A percentile compares a stretch with the other conserved stretches of the same genome.
phyloP scores from a whole-genome alignment of 2,113 vertebrate genomes.

The Lipotes vexillifer region DNA sequence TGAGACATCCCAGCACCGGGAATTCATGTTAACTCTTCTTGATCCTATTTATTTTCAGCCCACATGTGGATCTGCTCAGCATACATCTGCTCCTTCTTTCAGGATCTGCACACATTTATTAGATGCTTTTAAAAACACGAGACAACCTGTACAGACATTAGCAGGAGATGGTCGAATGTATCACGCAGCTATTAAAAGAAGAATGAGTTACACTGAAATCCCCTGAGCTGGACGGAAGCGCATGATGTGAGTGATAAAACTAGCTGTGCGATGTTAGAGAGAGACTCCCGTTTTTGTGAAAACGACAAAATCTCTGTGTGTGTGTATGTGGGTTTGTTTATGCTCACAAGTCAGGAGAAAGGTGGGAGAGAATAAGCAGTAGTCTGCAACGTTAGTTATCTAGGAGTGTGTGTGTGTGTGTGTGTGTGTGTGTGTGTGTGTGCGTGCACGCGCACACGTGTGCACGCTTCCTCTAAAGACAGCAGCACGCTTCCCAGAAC shows the following conservation, averaged over 20 bases:
- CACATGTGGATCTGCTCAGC: neutral
- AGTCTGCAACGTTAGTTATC: neutral
- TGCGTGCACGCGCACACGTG: accelerated
- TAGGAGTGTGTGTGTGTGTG: neutral
- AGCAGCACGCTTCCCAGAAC: neutral
- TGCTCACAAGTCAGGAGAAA: neutral
- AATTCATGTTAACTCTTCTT: neutral
- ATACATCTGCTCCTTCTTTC: neutral
- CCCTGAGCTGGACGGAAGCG: neutral
- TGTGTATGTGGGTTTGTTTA: neutral
- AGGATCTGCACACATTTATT: neutral
- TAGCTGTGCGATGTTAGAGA: neutral
- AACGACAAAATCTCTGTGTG: neutral
- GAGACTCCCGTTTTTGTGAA: neutral
- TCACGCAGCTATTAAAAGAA: neutral
- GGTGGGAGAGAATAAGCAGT: neutral
- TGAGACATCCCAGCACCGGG: neutral
- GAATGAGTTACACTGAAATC: neutral
- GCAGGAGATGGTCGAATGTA: neutral
- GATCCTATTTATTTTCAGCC: neutral
- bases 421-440: accelerated
- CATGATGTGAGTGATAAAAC: neutral
- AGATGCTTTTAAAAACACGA: neutral
- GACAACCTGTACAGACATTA: neutral
- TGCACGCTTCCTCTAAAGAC: accelerated